A percentile compares a stretch with the other conserved stretches of the same genome.
Evolutionary conservation across 2,888 invertebrate genomes (phyloP).

Genomic region (Drosophila austrosaltans): DNA sequence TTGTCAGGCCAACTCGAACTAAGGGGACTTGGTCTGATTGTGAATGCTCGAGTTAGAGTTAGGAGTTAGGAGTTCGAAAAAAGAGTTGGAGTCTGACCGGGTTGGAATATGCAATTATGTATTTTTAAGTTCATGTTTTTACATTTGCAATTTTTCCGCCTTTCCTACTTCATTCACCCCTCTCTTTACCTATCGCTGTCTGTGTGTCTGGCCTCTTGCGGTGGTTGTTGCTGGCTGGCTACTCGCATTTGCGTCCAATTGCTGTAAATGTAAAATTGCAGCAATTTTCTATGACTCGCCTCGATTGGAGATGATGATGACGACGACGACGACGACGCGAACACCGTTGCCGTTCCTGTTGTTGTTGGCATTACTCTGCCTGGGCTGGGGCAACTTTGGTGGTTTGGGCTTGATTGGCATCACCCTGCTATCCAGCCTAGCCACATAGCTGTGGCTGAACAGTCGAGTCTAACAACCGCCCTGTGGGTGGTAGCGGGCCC

Average conservation of each 20-base stretch:
- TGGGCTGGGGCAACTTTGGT: slow-evolving; percentile 49
- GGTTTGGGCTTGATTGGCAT: slow-evolving; percentile 48
- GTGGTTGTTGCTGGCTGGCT: slow-evolving; percentile 35
- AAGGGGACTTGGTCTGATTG: slow-evolving; percentile 21
- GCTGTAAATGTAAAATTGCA: slow-evolving; percentile 79
- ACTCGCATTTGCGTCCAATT: slow-evolving; percentile 74
- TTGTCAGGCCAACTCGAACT: slow-evolving; percentile 64
- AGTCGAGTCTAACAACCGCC: slow-evolving; percentile 64
- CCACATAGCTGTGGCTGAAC: slow-evolving; percentile 31
- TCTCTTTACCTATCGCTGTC: slow-evolving; percentile 9
- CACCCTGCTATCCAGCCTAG: slow-evolving; percentile 22
- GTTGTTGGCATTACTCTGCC: not conserved
- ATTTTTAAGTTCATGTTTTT: slow-evolving; percentile 78
- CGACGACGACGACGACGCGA: slow-evolving; percentile 64
- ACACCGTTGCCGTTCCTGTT: slow-evolving; percentile 32
- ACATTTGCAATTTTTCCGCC: slow-evolving; percentile 57
- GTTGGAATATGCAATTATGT: slow-evolving; percentile 78
- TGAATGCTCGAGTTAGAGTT: slow-evolving; percentile 6
- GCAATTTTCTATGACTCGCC: slow-evolving; percentile 78
- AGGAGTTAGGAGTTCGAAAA: slow-evolving; percentile 23
- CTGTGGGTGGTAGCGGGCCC: slow-evolving; percentile 77
- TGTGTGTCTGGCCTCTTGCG: slow-evolving; percentile 30
- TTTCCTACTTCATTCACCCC: not conserved
- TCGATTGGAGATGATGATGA: slow-evolving; percentile 68
- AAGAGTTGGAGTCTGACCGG: slow-evolving; percentile 26